A percentile compares a stretch with the other conserved stretches of the same genome.
Conservation (phyloP, 1,140 invertebrate species). For the Tetranychus urticae region DNA sequence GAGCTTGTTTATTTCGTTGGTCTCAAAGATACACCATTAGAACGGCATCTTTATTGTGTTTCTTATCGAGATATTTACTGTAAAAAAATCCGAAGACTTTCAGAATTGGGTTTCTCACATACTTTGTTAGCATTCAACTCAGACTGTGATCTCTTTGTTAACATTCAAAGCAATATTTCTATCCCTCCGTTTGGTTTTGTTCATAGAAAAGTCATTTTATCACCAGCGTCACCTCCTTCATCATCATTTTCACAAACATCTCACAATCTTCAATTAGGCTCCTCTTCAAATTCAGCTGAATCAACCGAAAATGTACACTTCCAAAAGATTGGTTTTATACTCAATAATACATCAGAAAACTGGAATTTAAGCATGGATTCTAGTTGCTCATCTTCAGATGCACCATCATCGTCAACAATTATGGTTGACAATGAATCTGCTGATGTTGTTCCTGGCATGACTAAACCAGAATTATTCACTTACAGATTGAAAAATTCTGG, state of each 20-base stretch:
- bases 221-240: not conserved
- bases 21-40: conserved; percentile 24
- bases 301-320: not conserved
- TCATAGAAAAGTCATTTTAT: conserved; percentile 1
- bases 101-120: conserved; percentile 4
- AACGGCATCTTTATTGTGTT: conserved; percentile 24
- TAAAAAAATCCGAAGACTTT: conserved; percentile 2
- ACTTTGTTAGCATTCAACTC: conserved; percentile 6
- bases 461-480: conserved; percentile 40
- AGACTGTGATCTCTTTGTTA: conserved; percentile 32
- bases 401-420: not conserved
- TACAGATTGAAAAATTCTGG: conserved; percentile 38
- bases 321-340: not conserved
- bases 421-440: conserved; percentile 1
- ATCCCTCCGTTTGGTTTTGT: conserved; percentile 12
- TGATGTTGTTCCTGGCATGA: conserved; percentile 1
- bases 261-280: too few species aligned
- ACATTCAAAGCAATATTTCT: conserved; percentile 59
- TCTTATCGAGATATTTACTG: not conserved
- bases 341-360: not conserved
- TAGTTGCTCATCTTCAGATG: not conserved
- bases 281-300: not conserved
- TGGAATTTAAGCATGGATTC: not conserved
- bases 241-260: not conserved
- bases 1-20: conserved; percentile 25